Evolutionary conservation across 2,888 invertebrate genomes (phyloP), one percentile per base, ranked within the genome.

Genomic region (Siphonodentalium dalli): DNA sequence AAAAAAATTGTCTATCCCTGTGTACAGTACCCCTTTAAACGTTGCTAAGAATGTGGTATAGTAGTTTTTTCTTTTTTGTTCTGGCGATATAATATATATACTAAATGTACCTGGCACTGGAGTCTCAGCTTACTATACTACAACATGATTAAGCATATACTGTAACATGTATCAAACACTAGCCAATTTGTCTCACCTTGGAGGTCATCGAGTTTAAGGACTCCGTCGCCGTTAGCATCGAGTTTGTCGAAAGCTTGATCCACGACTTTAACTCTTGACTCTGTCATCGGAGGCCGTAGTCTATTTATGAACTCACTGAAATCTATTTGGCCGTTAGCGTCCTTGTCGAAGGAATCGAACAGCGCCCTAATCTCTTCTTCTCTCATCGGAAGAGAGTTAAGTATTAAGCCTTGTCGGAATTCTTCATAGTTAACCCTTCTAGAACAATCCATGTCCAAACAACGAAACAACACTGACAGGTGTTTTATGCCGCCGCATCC

Each of bases 391-490:
- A 74, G 39, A 13, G 71, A 66, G 42, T 63, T 75, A 11, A 31
- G 40, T 35, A 61, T 56, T 20, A 77, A 42, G 1, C 78, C 79
- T 9, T 63, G 48, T 4, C 48, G 50, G 23, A 79, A 64, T 54
- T 79, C 79, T 11, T 68, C 61, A 40, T 63, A 70, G 49, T 66
- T 69, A 23, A 77, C 53, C 37, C 62, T 63, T 52, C 71, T 69
- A 11, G 76, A 77, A 46, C 64, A 73, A 47, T 77, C 76, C 2
- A 62, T 60, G 54, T 77, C 76, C 70, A 77, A 74, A 8, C 61
- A 49, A 8, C 74, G 63, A 50, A 77, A 77, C 8, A 72, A 60
- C 13, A 67, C 71, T 3, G 67, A 63, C 2, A 77, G 63, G 23
- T 70, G 63, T 42, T 72, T 73, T 15, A 75, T 65, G 6, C 72